Conservation (phyloP, 2,113 vertebrate genomes). For the Chunga burmeisteri region DNA sequence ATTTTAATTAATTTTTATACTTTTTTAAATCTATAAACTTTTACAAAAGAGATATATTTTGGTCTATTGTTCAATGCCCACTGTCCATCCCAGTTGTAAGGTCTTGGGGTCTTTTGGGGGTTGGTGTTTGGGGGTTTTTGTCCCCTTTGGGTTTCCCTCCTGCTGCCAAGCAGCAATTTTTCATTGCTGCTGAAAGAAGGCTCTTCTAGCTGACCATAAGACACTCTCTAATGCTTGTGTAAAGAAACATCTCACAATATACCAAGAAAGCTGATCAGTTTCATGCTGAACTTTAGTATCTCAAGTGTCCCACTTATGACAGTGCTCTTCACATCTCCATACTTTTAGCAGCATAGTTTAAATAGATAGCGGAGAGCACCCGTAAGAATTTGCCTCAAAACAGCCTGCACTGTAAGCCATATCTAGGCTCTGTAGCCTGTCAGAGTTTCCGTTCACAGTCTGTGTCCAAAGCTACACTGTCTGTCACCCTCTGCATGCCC, state of each 20-base stretch:
- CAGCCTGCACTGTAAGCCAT: not conserved
- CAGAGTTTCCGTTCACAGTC: not conserved
- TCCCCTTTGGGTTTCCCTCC: not conserved
- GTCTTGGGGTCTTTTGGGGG: not conserved
- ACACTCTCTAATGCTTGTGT: not conserved
- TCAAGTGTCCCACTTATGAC: not conserved
- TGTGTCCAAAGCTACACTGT: not conserved
- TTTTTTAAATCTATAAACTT: not conserved
- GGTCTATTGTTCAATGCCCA: not conserved
- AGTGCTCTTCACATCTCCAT: not conserved
- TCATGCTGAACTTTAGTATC: not conserved
- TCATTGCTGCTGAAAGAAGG: not conserved
- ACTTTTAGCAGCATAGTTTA: not conserved
- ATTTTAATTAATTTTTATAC: not conserved
- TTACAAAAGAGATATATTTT: not conserved
- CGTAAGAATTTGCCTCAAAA: not conserved
- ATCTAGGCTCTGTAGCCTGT: not conserved
- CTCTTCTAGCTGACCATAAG: not conserved
- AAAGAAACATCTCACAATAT: not conserved
- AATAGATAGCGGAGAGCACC: not conserved
- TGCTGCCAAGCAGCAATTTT: not conserved
- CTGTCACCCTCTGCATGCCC: not conserved
- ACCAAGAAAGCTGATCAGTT: not conserved
- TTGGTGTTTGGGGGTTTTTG: not conserved
- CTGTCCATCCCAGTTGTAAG: not conserved